Evolutionary conservation across 1,140 invertebrate genomes (phyloP).

Genomic region (Oncopeltus fasciatus): DNA sequence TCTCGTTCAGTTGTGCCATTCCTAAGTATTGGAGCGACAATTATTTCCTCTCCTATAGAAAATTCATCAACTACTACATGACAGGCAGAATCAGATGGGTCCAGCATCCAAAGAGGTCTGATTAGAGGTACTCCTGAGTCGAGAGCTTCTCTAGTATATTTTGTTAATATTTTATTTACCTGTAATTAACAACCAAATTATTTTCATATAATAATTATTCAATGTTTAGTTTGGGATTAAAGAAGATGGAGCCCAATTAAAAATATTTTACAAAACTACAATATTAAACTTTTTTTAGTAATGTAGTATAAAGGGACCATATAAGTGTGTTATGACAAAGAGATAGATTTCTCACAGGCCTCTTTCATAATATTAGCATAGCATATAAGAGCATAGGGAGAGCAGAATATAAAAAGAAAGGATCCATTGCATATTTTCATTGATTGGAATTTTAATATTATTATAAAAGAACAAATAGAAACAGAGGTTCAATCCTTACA

Average conservation of each 20-base stretch:
- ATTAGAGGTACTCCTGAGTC: conserved; percentile 70
- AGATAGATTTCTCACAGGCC: too few relatives aligned
- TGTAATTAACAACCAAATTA: conserved; percentile 23
- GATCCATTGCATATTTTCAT: too few relatives aligned
- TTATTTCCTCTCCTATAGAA: conserved; percentile 73
- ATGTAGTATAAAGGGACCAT: too few relatives aligned
- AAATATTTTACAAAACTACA: background rate
- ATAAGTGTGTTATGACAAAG: too few relatives aligned
- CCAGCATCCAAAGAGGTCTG: conserved; percentile 81
- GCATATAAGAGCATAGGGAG: too few relatives aligned
- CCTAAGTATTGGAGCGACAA: conserved; percentile 78
- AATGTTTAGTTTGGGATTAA: background rate
- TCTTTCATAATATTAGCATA: too few relatives aligned
- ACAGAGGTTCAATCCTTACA: too few relatives aligned
- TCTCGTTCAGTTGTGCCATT: conserved; percentile 43
- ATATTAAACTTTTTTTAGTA: too few relatives aligned
- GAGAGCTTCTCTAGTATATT: conserved; percentile 57
- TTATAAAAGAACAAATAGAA: too few relatives aligned
- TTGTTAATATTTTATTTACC: conserved; percentile 57
- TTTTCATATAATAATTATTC: background rate
- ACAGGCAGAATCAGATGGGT: conserved; percentile 63
- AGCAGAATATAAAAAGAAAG: too few relatives aligned
- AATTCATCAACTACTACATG: conserved; percentile 75
- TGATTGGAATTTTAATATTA: too few relatives aligned
- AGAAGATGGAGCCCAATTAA: background rate